These are phyloP conservation scores for Martes martes DNA, from an alignment of 2,113 vertebrate genomes.

Conservation along the genomic window DNA sequence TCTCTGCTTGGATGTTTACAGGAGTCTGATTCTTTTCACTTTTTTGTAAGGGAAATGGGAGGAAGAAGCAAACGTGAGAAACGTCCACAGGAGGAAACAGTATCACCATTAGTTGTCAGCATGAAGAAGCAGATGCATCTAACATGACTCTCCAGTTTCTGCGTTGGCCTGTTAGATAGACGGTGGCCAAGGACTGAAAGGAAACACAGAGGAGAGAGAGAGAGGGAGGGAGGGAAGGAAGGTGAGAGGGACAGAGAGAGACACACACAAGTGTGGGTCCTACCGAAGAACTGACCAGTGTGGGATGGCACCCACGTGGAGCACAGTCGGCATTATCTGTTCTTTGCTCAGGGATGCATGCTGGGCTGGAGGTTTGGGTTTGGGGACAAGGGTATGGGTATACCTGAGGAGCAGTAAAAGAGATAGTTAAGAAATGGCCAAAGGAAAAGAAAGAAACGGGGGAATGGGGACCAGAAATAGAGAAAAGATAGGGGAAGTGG, in stretches of 20 bases:
- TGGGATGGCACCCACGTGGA: fast-evolving
- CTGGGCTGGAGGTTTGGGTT: too few relatives aligned
- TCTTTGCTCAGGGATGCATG: background rate
- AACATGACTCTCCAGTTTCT: fast-evolving
- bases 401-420: background rate
- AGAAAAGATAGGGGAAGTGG: background rate
- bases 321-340: background rate
- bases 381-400: background rate
- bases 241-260: background rate
- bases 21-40: background rate
- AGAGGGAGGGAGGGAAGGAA: background rate
- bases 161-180: background rate
- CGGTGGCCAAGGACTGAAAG: background rate
- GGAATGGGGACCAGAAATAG: background rate
- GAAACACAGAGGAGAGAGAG: background rate
- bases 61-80: background rate
- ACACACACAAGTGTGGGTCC: fast-evolving
- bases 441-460: too few relatives aligned
- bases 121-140: too few relatives aligned
- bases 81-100: background rate
- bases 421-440: background rate
- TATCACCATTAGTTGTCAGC: too few relatives aligned
- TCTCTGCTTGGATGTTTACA: background rate
- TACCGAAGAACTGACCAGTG: background rate
- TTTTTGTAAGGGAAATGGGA: background rate